Conservation (phyloP, 2,888 invertebrate genomes). For the Agrochola macilenta region DNA sequence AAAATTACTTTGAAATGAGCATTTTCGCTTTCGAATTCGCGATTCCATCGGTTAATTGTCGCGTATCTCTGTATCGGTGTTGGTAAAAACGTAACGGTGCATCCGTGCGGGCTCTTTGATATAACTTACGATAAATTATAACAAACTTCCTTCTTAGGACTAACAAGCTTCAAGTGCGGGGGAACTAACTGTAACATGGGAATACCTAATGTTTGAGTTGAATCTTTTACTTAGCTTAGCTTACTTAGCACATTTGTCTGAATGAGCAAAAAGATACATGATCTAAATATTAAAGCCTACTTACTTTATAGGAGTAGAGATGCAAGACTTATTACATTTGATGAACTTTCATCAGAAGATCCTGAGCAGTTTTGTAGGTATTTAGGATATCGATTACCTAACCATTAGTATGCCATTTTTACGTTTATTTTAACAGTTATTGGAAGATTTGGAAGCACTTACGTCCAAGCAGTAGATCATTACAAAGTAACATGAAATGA, state of each 20-base stretch:
- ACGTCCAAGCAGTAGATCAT: not conserved
- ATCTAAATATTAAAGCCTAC: too few relatives aligned
- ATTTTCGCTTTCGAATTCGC: slow-evolving; percentile 81
- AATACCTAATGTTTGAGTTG: not conserved
- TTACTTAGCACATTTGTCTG: too few relatives aligned
- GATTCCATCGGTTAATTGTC: slow-evolving; percentile 83
- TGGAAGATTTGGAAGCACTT: too few relatives aligned
- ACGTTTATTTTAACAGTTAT: too few relatives aligned
- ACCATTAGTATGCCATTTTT: not conserved
- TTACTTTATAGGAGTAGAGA: too few relatives aligned
- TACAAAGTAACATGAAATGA: too few relatives aligned
- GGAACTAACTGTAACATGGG: slow-evolving; percentile 1
- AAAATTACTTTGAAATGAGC: slow-evolving; percentile 81
- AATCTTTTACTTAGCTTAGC: not conserved
- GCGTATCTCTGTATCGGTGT: slow-evolving; percentile 76
- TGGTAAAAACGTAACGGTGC: slow-evolving; percentile 84
- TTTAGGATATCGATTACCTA: too few relatives aligned
- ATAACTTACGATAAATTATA: slow-evolving; percentile 78
- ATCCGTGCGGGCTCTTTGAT: slow-evolving; percentile 74
- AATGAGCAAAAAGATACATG: not conserved
- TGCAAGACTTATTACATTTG: too few relatives aligned
- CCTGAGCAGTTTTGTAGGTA: too few relatives aligned
- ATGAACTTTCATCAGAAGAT: too few relatives aligned
- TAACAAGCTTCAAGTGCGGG: slow-evolving; percentile 44
- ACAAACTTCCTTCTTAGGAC: slow-evolving; percentile 62